Base-by-base conservation (phyloP, 2,113 vertebrate species). In the Rhinopomastus cyanomelas region DNA sequence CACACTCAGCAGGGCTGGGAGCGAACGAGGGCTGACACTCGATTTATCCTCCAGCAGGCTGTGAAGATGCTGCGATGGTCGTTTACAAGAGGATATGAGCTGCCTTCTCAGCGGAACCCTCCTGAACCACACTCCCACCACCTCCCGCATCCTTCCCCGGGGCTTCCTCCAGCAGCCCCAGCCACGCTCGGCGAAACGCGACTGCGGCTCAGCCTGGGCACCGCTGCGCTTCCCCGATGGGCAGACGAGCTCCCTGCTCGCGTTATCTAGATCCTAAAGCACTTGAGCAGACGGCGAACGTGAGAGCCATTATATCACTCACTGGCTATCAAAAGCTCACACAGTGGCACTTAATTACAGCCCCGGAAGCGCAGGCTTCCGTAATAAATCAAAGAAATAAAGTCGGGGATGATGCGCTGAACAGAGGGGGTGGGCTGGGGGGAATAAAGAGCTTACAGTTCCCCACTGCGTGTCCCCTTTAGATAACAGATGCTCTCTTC, bases 401-500 rank as follows among this genome's bases (percentile, higher is more conserved):
- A 95, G 93, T 93, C 90, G 7, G 75, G 87, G 93, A 95, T 85
- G 95, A 91, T 77, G 94, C 92, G 18, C 75, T 30, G 90, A 87
- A 82, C 84, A 49, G 82, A 73, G 79, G 59, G 52, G 74, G 88
- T 57, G 76, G 71, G 88, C 68, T 36, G 44, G 69, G 77, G 66
- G 68, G 66, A 94, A 95, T 90, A 94, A 96, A 95, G 95, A 93
- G 94, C 93, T 96, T 95, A 96, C 76, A 95, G 92, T 89, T 74
- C 81, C 65, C 88, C 87, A 92, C 92, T 67, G 76, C 27, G 92
- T 92, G 93, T 92, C 92, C 95, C 92, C 91, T 94, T 95, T 95
- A 95, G 96, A 95, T 85, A 96, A 96, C 97, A 98, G 97, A 97
- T 98, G 97, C 96, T 95, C 95, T 68, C 78, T 94, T 93, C 90